Evolutionary conservation across 2,888 invertebrate genomes (phyloP).

Genomic region (Plusia festucae): DNA sequence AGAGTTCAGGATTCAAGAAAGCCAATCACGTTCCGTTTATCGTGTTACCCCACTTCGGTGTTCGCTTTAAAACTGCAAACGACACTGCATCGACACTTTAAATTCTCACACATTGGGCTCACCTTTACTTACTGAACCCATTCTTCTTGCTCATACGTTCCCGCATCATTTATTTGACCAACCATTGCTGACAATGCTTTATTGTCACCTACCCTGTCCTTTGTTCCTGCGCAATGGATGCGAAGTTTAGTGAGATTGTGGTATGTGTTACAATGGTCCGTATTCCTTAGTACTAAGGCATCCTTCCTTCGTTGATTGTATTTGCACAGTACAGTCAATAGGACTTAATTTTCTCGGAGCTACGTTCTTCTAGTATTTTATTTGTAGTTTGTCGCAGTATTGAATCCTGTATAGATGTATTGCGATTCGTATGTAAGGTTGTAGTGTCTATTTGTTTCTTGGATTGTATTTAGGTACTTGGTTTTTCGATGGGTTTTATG

Average conservation of each 20-base stretch:
- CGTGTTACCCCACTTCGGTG: slow-evolving; percentile 51
- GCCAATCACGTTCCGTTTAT: slow-evolving; percentile 62
- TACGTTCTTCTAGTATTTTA: slow-evolving; percentile 64
- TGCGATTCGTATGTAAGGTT: slow-evolving; percentile 44
- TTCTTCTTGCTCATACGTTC: slow-evolving; percentile 16
- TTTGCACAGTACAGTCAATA: slow-evolving; percentile 74
- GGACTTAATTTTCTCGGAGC: slow-evolving; percentile 76
- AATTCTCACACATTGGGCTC: slow-evolving; percentile 70
- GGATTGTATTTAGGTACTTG: slow-evolving; percentile 39
- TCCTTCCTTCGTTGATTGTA: slow-evolving; percentile 73
- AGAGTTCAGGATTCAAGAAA: slow-evolving; percentile 51
- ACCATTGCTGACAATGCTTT: slow-evolving; percentile 29
- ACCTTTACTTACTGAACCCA: slow-evolving; percentile 68
- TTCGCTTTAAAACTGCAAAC: slow-evolving; percentile 60
- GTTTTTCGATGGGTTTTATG: slow-evolving; percentile 20
- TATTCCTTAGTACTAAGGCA: slow-evolving; percentile 47
- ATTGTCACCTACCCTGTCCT: fast-evolving
- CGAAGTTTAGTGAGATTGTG: neutral
- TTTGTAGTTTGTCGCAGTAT: slow-evolving; percentile 66
- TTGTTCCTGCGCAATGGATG: slow-evolving; percentile 26
- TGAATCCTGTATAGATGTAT: slow-evolving; percentile 54
- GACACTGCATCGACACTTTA: slow-evolving; percentile 68
- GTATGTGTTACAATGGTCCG: neutral
- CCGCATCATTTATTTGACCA: slow-evolving; percentile 4
- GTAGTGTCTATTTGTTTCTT: slow-evolving; percentile 50